phyloP scores from a whole-genome alignment of 2,888 invertebrate genomes.

The Cistogaster globosa region DNA sequence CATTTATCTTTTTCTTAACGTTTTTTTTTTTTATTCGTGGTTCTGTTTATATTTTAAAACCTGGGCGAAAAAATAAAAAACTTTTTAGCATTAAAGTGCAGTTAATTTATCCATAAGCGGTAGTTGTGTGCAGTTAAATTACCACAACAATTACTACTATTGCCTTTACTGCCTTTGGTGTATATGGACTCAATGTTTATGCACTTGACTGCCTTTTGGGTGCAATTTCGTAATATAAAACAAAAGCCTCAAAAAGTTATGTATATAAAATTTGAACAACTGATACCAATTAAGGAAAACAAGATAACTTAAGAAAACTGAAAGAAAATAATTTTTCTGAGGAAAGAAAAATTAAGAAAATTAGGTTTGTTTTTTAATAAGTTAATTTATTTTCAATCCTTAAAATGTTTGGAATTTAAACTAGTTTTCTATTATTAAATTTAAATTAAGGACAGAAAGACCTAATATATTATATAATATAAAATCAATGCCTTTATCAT shows the following conservation, averaged over 20 bases:
- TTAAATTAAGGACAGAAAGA: too few relatives aligned
- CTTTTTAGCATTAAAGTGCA: slow-evolving; percentile 55
- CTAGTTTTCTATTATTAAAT: too few relatives aligned
- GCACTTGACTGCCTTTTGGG: slow-evolving; percentile 77
- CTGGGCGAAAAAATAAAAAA: slow-evolving; percentile 15
- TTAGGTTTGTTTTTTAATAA: not conserved
- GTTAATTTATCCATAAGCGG: slow-evolving; percentile 71
- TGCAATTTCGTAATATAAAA: slow-evolving; percentile 76
- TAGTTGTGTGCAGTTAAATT: slow-evolving; percentile 65
- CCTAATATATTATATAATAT: too few relatives aligned
- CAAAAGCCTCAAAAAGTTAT: slow-evolving; percentile 34
- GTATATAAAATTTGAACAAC: slow-evolving; percentile 72
- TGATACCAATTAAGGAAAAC: slow-evolving; percentile 80
- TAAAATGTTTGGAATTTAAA: too few relatives aligned
- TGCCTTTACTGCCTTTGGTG: slow-evolving; percentile 1
- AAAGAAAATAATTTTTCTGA: not conserved
- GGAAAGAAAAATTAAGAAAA: not conserved
- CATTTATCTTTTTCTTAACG: slow-evolving; percentile 33
- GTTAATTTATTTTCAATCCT: too few relatives aligned
- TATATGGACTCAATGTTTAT: slow-evolving; percentile 50
- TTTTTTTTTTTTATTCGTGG: not conserved
- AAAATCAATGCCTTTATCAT: too few relatives aligned
- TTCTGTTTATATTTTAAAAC: slow-evolving; percentile 8
- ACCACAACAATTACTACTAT: slow-evolving; percentile 34
- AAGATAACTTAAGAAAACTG: slow-evolving; percentile 69